These are phyloP conservation scores for Astropecten irregularis DNA, from an alignment of 53 echinoderm and acorn worm genomes.

Conservation along the genomic window DNA sequence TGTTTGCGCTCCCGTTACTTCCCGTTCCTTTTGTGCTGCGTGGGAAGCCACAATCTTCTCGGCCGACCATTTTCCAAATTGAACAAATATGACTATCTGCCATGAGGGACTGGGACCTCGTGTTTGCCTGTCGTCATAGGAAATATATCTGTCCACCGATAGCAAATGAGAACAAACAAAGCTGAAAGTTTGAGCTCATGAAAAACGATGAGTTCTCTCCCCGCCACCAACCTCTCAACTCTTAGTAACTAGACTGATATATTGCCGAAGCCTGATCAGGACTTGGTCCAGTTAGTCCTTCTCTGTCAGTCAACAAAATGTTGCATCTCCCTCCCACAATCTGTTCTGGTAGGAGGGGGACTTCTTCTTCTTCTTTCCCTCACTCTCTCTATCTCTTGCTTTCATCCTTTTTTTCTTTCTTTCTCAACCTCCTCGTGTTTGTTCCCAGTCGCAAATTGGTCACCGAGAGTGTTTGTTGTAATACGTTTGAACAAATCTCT, in stretches of 20 bases:
- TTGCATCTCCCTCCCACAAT: background rate
- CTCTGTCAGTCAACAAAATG: background rate
- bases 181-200: conserved; percentile 1
- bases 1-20: no score
- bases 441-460: background rate
- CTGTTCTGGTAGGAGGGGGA: background rate
- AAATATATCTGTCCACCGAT: conserved; percentile 35
- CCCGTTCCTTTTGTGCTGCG: no score
- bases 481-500: conserved; percentile 25
- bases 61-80: background rate
- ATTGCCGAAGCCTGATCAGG: conserved; percentile 20
- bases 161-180: conserved; percentile 45
- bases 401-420: background rate
- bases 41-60: no score
- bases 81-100: conserved; percentile 26
- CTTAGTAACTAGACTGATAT: background rate
- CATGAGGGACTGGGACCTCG: background rate
- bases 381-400: background rate
- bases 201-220: background rate
- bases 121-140: conserved; percentile 31
- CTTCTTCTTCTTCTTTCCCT: background rate
- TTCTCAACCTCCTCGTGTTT: background rate
- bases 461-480: background rate
- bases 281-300: no score
- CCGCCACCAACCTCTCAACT: no score